Conservation (phyloP, 2,888 invertebrate genomes). For the Plusia festucae region DNA sequence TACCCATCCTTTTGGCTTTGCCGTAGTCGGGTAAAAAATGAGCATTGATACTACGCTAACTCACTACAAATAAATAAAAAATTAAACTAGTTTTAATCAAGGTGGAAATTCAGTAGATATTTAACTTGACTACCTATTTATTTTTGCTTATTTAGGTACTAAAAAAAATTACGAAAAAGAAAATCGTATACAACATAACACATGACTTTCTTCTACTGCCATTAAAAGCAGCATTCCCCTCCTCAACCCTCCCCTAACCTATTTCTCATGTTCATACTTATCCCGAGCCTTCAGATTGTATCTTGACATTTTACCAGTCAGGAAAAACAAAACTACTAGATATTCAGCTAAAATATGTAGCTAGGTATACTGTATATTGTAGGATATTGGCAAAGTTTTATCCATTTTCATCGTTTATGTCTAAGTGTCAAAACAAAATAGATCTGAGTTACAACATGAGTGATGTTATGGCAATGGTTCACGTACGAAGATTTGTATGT, state of each 20-base stretch:
- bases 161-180: too few relatives aligned
- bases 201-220: too few relatives aligned
- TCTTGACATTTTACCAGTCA: constrained; percentile 12
- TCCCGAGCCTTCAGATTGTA: constrained; percentile 15
- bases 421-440: constrained; percentile 46
- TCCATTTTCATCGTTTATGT: constrained; percentile 48
- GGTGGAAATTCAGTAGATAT: too few relatives aligned
- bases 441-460: constrained; percentile 23
- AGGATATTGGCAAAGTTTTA: constrained; percentile 51
- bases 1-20: too few relatives aligned
- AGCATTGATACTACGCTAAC: too few relatives aligned
- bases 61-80: too few relatives aligned
- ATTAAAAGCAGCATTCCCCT: constrained; percentile 2
- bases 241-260: constrained; percentile 15
- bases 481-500: constrained; percentile 7
- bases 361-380: constrained; percentile 38
- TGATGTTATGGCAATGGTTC: constrained; percentile 28
- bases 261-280: constrained; percentile 31
- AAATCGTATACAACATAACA: too few relatives aligned
- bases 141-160: too few relatives aligned
- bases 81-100: too few relatives aligned
- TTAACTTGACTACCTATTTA: constrained; percentile 14
- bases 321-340: constrained; percentile 22
- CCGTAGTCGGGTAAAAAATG: too few relatives aligned
- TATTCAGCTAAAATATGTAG: constrained; percentile 24